These are phyloP conservation scores for Ranitomeya variabilis DNA, from an alignment of 2,113 vertebrate genomes.

Conservation along the genomic window DNA sequence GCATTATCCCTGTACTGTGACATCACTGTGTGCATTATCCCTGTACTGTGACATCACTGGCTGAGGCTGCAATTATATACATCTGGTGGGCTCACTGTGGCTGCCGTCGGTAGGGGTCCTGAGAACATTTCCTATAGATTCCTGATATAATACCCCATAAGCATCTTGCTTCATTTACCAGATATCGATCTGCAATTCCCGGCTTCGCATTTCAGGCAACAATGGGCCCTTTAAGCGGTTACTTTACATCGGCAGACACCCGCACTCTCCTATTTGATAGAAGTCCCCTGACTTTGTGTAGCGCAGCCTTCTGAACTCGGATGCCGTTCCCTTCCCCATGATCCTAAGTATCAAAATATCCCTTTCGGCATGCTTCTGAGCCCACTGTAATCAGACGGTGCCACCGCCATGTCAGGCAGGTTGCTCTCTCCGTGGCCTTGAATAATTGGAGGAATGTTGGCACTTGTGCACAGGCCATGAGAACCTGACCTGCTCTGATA, in stretches of 20 bases:
- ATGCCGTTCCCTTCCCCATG: conserved; percentile 64
- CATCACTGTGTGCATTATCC: too few species aligned
- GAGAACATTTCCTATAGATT: conserved; percentile 51
- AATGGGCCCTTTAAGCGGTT: conserved; percentile 53
- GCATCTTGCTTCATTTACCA: conserved; percentile 55
- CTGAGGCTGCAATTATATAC: too few species aligned
- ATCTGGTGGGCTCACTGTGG: background rate
- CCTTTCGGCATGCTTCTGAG: conserved; percentile 73
- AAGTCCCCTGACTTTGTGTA: conserved; percentile 12
- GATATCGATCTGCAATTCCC: conserved; percentile 51
- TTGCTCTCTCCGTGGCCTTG: conserved; percentile 69
- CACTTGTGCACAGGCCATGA: conserved; percentile 74
- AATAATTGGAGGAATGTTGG: conserved; percentile 75
- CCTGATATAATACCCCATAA: conserved; percentile 11
- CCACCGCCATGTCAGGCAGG: conserved; percentile 72
- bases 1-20: too few species aligned
- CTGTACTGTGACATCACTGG: too few species aligned
- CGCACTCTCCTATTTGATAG: conserved; percentile 41
- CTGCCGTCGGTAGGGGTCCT: background rate
- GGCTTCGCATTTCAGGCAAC: conserved; percentile 45
- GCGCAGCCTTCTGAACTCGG: conserved; percentile 60
- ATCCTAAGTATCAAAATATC: conserved; percentile 65
- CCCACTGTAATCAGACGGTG: conserved; percentile 76
- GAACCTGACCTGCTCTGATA: conserved; percentile 72
- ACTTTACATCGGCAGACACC: conserved; percentile 44